A percentile compares a stretch with the other conserved stretches of the same genome.
These are phyloP conservation scores for Eubasilissa splendida DNA, from an alignment of 2,888 invertebrate species.

Conservation along the genomic window DNA sequence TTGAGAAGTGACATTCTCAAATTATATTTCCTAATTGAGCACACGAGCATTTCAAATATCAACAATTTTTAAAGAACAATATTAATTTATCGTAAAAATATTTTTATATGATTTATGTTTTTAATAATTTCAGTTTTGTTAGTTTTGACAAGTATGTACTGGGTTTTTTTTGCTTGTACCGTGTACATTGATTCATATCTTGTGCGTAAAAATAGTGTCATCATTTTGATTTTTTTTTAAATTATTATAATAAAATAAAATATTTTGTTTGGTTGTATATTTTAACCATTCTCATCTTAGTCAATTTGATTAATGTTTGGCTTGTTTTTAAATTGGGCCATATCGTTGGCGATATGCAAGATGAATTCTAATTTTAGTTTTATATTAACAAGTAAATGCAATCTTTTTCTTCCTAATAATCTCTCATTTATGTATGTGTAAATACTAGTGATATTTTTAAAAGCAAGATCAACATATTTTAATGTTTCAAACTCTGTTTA, in stretches of 20 bases:
- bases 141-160: not conserved
- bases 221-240: conserved; percentile 35
- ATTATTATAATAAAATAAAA: not conserved
- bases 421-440: conserved; percentile 12
- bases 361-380: conserved; percentile 7
- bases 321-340: not conserved
- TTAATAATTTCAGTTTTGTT: not conserved
- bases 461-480: conserved; percentile 1
- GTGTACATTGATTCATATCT: conserved; percentile 37
- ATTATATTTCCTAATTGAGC: too few relatives aligned
- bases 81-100: too few relatives aligned
- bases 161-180: conserved; percentile 9
- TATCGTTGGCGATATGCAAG: not conserved
- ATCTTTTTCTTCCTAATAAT: conserved; percentile 9
- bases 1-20: not conserved
- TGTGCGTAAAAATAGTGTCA: conserved; percentile 51
- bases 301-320: not conserved
- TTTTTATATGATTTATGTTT: too few relatives aligned
- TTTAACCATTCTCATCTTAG: not conserved
- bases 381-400: conserved; percentile 5
- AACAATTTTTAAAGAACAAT: too few relatives aligned
- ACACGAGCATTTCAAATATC: too few relatives aligned
- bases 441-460: conserved; percentile 8
- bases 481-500: conserved; percentile 2
- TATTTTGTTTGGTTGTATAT: not conserved